A percentile compares a stretch with the other conserved stretches of the same genome.
These are phyloP conservation scores for Telmatochromis brachygnathus DNA, from an alignment of 2,113 vertebrate genomes.

Conservation along the genomic window DNA sequence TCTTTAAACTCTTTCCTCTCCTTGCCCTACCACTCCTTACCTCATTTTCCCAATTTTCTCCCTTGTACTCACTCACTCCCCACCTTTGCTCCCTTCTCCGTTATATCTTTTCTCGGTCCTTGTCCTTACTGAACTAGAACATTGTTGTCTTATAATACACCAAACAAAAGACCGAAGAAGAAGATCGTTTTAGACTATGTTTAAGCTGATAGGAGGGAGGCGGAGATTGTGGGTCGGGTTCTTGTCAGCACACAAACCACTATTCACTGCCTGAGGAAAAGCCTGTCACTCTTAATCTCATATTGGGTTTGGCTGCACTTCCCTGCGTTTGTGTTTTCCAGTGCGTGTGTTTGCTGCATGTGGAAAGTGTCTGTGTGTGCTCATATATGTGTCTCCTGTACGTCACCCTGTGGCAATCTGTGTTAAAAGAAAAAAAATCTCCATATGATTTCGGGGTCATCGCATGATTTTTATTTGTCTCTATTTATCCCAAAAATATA, in stretches of 20 bases:
- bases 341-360: not conserved
- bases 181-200: not conserved
- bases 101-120: not conserved
- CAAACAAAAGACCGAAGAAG: not conserved
- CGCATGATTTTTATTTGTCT: not conserved
- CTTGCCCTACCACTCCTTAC: not conserved
- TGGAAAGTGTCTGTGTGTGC: not conserved
- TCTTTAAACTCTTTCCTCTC: not conserved
- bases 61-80: not conserved
- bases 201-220: not conserved
- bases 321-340: not conserved
- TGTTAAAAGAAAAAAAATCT: slow-evolving; percentile 10
- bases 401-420: slow-evolving; percentile 6
- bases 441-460: not conserved
- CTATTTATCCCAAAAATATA: not conserved
- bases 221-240: not conserved
- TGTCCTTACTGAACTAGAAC: not conserved
- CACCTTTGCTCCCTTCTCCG: not conserved
- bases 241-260: slow-evolving; percentile 20
- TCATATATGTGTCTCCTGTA: not conserved
- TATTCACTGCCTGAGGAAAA: slow-evolving; percentile 21
- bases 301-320: not conserved
- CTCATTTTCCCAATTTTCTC: not conserved
- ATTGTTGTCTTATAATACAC: not conserved
- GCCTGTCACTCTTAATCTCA: slow-evolving; percentile 48